Conservation (phyloP, 2,888 invertebrate species). For the Cryptocheilus praepositus region DNA sequence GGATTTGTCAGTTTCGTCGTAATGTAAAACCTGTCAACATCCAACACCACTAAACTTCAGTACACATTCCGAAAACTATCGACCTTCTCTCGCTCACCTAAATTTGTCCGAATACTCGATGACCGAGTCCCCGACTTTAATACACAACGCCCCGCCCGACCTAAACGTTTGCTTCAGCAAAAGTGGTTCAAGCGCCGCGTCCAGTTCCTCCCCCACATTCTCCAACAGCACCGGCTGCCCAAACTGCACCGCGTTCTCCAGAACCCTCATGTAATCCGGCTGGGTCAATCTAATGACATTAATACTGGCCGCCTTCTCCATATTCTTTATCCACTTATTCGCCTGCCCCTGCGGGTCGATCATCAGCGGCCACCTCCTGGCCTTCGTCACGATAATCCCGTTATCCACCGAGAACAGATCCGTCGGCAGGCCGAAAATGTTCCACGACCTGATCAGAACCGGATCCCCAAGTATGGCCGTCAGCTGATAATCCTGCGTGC, state of each 20-base stretch:
- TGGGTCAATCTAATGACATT: slow-evolving; percentile 88
- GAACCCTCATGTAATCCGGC: slow-evolving; percentile 86
- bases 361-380: slow-evolving; percentile 94
- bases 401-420: slow-evolving; percentile 94
- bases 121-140: slow-evolving; percentile 92
- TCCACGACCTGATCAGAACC: slow-evolving; percentile 92
- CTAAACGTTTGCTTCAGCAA: slow-evolving; percentile 92
- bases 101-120: slow-evolving; percentile 93
- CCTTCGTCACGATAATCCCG: slow-evolving; percentile 92
- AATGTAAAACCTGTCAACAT: slow-evolving; percentile 85
- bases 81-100: slow-evolving; percentile 75
- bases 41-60: not conserved
- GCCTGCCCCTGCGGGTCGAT: slow-evolving; percentile 97
- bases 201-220: slow-evolving; percentile 93
- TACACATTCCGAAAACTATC: not conserved
- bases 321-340: slow-evolving; percentile 95
- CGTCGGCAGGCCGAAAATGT: slow-evolving; percentile 91
- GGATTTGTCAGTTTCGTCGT: slow-evolving; percentile 96
- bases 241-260: slow-evolving; percentile 92
- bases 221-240: slow-evolving; percentile 91
- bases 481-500: slow-evolving; percentile 86
- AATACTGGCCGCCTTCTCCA: slow-evolving; percentile 90
- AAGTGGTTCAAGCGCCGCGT: slow-evolving; percentile 92
- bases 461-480: slow-evolving; percentile 89
- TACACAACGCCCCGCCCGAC: slow-evolving; percentile 89